Evolutionary conservation across 2,797 vertebrate genomes (phyloP), one percentile per base, ranked within the genome.

Genomic region (Chloroceryle amazona): DNA sequence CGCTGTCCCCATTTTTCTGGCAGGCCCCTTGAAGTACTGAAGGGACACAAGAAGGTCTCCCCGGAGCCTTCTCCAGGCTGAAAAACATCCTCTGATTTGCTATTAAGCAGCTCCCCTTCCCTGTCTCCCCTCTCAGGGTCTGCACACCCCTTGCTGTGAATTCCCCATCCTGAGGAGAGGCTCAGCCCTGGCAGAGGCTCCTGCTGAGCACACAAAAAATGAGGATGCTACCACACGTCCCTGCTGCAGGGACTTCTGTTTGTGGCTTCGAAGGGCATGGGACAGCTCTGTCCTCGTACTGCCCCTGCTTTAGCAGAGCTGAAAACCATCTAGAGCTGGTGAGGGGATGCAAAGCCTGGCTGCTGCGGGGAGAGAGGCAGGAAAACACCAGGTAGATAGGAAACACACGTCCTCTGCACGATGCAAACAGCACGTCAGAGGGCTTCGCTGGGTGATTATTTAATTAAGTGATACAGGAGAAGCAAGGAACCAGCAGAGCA

Each of bases 181-280:
- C 37, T 52, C 58, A 65, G 72, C 51, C 58, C 37, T 12, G 42
- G 51, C 54, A 25, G 52, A 51, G 68, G 75, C 29, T 46, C 47
- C 39, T 7, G 13, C 71, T 26, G 52, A 1, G 7, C 37, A 6
- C 54, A 6, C 26, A 10, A 3, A 12, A 22, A 6, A 3, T 5
- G 7, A 47, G 46, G 46, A 9, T 2, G 2, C 54, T 5, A 1
- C 49, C 66, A 2, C 5, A 2, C 13, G 7, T 13, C 60, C 52
- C 35, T 3, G 4, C 41, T 15, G 41, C 74, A 23, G 54, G 44
- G 47, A 2, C 4, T 18, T 10, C 2, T 9, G 23, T 26, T 31
- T 9, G 33, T 15, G 26, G 29, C 6, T 55, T 18, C 1, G 3
- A 14, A n/a, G 54, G 55, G 37, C 28, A 8, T 19, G 8, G 63